Evolutionary conservation across 2,888 invertebrate genomes (phyloP), one percentile per base, ranked within the genome.

Genomic region (Serrognathus titanus): DNA sequence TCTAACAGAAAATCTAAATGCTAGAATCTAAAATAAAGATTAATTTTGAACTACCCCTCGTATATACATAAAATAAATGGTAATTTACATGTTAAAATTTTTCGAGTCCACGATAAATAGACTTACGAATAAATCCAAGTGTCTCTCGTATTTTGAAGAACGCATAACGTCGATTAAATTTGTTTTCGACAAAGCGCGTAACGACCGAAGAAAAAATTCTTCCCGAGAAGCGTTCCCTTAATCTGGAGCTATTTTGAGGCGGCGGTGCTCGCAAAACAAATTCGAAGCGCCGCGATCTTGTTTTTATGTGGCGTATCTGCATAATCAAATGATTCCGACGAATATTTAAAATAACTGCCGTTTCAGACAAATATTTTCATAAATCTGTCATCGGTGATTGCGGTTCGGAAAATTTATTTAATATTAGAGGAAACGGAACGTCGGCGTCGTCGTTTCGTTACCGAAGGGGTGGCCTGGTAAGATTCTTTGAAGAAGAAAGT

Each of bases 321-420:
- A 78, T 78, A 78, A 78, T 78, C 77, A 73, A 76, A 78, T 78
- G 75, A 76, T 72, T 69, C 68, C 73, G 71, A 66, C 70, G 76
- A 76, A 77, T 77, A 76, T 78, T 78, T 77, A 76, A 76, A 77
- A 76, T 75, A 76, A 76, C 76, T 73, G 74, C 74, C 76, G 74
- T 72, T 74, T 66, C 75, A 69, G 72, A 75, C 77, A 77, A 78
- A 78, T 78, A 78, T 78, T 77, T 77, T 77, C 78, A 78, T 78
- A 78, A 78, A 78, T 78, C 78, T 78, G 77, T 76, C 78, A 77
- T 71, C 73, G 74, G 74, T 75, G 76, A 77, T 77, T 77, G 77
- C 76, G 64, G 63, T 57, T 57, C 31, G 43, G 53, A 54, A 48
- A 61, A 65, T 63, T 63, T 63, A 63, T 63, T 55, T 52, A 57